Evolutionary conservation across 2,113 vertebrate genomes (phyloP).

Genomic region (Mormoops blainvillei): DNA sequence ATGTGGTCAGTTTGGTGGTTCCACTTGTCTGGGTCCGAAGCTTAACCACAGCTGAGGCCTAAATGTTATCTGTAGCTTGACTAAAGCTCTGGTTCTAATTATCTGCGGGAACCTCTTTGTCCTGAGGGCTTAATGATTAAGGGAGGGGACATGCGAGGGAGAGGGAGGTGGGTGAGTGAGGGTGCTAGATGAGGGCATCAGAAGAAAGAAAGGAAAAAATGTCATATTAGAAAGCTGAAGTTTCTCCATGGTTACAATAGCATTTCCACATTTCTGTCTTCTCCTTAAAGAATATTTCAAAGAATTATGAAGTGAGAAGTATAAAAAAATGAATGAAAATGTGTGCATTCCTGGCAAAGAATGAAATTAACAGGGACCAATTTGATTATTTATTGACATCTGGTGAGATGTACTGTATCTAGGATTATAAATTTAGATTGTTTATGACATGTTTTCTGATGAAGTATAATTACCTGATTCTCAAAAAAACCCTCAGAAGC

Average conservation of each 20-base stretch:
- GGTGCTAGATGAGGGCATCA: neutral
- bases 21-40: neutral
- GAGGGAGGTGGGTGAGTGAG: neutral
- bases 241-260: neutral
- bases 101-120: neutral
- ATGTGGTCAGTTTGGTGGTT: neutral
- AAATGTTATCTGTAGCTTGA: neutral
- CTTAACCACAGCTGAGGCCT: neutral
- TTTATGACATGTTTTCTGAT: constrained; percentile 19
- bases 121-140: neutral
- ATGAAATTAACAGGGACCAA: neutral
- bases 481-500: neutral
- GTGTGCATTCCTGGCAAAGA: neutral
- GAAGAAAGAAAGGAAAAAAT: neutral
- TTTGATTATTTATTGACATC: neutral
- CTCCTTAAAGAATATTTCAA: constrained; percentile 1
- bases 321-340: neutral
- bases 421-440: neutral
- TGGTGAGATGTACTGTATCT: neutral
- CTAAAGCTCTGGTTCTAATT: neutral
- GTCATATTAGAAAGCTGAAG: neutral
- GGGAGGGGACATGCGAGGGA: neutral
- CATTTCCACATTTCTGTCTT: neutral
- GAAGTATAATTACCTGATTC: neutral
- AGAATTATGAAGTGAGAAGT: neutral